Percentiles rank a stretch among this genome's conserved stretches.
phyloP scores from a whole-genome alignment of 2,888 invertebrate genomes.

The Agrotis segetum region DNA sequence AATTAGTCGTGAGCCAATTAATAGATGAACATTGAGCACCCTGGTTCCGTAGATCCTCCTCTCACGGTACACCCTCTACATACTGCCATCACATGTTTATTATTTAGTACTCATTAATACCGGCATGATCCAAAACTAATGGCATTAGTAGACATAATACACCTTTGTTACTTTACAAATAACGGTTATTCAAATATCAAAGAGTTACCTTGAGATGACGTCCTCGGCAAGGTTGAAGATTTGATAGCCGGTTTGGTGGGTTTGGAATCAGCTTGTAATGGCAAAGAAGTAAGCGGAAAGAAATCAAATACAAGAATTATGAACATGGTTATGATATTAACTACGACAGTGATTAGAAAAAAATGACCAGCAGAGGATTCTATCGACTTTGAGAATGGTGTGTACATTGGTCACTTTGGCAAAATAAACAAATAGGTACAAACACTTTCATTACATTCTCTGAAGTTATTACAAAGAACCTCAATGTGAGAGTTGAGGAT shows the following conservation, averaged over 20 bases:
- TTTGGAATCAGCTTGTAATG: conserved; percentile 96
- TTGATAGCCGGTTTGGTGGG: conserved; percentile 99
- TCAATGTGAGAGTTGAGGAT: conserved; percentile 54
- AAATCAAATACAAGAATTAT: conserved; percentile 89
- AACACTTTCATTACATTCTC: conserved; percentile 59
- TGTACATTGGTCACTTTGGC: conserved; percentile 44
- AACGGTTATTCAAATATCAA: conserved; percentile 70
- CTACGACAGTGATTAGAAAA: conserved; percentile 79
- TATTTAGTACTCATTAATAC: conserved; percentile 39
- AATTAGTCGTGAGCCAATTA: neutral
- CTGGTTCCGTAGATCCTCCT: conserved; percentile 26
- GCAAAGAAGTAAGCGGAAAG: conserved; percentile 91
- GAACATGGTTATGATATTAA: conserved; percentile 84
- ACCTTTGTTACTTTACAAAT: conserved; percentile 55
- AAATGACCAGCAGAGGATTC: conserved; percentile 54
- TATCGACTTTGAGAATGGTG: conserved; percentile 58
- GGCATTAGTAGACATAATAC: conserved; percentile 49
- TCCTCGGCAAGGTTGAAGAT: conserved; percentile 98
- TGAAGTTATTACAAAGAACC: conserved; percentile 49
- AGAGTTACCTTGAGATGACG: conserved; percentile 97
- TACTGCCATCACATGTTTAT: conserved; percentile 33
- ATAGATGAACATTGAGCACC: neutral
- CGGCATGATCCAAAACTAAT: conserved; percentile 61
- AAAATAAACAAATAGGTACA: conserved; percentile 25
- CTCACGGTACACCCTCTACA: conserved; percentile 12